Evolutionary conservation across 37 sponge, comb jelly and placozoan genomes (phyloP).

Genomic region (Beroe ovata): DNA sequence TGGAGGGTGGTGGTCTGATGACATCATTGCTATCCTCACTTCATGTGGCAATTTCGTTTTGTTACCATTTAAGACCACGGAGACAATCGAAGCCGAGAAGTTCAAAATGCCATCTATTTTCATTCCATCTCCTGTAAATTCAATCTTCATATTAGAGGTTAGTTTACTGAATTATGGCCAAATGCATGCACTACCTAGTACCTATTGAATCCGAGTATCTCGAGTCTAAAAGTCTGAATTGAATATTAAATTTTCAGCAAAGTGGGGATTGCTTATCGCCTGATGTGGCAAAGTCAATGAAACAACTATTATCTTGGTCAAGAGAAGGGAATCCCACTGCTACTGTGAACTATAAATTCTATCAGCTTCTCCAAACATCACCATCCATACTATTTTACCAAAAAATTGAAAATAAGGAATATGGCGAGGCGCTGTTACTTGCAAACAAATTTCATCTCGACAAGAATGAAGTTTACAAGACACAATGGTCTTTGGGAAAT

Average conservation of each 20-base stretch:
- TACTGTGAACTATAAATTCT: conserved; percentile 20
- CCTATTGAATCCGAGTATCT: too few species aligned
- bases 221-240: too few species aligned
- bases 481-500: conserved; percentile 17
- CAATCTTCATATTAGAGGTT: conserved; percentile 38
- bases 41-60: conserved; percentile 27
- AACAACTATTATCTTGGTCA: conserved; percentile 16
- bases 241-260: conserved; percentile 6
- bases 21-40: conserved; percentile 15
- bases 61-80: conserved; percentile 8
- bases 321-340: not conserved
- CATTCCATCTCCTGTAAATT: conserved; percentile 51
- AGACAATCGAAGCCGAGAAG: conserved; percentile 13
- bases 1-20: conserved; percentile 49
- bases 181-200: too few species aligned
- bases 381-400: conserved; percentile 39
- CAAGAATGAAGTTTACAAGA: conserved; percentile 49
- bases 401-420: conserved; percentile 17
- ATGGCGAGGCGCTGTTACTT: conserved; percentile 22
- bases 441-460: conserved; percentile 44
- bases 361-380: conserved; percentile 48
- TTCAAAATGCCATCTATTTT: conserved; percentile 16
- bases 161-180: too few species aligned
- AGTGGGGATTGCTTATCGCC: not conserved
- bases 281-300: conserved; percentile 7